These are phyloP conservation scores for Stictonetta naevosa DNA, from an alignment of 2,113 vertebrate species.

Conservation along the genomic window DNA sequence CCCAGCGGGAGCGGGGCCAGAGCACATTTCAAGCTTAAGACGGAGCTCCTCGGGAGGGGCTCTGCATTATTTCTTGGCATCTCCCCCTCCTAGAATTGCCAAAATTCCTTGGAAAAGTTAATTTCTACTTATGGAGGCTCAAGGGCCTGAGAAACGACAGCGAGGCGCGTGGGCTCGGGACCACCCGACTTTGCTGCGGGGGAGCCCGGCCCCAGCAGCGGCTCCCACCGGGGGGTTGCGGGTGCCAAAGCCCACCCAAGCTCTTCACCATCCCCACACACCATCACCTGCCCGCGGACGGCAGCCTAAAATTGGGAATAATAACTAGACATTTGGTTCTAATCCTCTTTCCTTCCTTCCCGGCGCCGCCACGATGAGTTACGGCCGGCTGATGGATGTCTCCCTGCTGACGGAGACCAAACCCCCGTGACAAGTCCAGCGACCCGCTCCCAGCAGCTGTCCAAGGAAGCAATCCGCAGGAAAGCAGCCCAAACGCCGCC, in stretches of 20 bases:
- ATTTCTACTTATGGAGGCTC: background rate
- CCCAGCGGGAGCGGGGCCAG: background rate
- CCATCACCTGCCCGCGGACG: background rate
- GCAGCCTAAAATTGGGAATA: conserved; percentile 2
- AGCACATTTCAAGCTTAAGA: background rate
- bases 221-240: background rate
- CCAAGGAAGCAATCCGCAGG: background rate
- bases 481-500: background rate
- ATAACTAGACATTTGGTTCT: background rate
- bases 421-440: background rate
- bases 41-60: background rate
- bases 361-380: background rate
- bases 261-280: background rate
- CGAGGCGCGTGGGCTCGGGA: background rate
- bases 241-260: background rate
- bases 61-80: conserved; percentile 32
- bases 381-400: background rate
- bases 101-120: background rate
- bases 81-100: background rate
- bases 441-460: background rate
- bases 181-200: fast-evolving
- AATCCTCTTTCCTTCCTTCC: background rate
- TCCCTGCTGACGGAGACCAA: background rate
- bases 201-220: fast-evolving
- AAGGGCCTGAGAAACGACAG: background rate